phyloP scores from a whole-genome alignment of 2,888 invertebrate species.

The Drosophila cognata region DNA sequence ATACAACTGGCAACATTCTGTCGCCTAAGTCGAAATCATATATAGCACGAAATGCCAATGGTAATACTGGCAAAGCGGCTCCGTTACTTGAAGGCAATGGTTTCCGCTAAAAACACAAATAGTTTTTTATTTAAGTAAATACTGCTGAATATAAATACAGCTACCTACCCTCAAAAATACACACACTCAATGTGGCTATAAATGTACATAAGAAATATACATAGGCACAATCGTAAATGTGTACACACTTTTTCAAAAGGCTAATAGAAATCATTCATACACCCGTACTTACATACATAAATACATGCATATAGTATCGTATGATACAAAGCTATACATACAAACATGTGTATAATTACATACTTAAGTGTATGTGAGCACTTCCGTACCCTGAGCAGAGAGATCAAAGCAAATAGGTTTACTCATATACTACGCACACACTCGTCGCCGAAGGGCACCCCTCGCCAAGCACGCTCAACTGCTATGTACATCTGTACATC shows the following conservation, averaged over 20 bases:
- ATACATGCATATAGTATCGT: background rate
- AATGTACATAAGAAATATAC: background rate
- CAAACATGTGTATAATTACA: constrained; percentile 4
- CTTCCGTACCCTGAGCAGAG: constrained; percentile 20
- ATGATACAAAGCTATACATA: background rate
- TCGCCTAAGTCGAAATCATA: constrained; percentile 24
- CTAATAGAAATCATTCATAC: background rate
- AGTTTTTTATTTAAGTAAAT: constrained; percentile 1
- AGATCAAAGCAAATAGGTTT: constrained; percentile 51
- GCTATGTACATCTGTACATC: background rate
- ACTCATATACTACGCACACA: constrained; percentile 5
- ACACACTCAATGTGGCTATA: background rate
- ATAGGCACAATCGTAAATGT: background rate
- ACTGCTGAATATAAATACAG: background rate
- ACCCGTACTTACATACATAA: background rate
- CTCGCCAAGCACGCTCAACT: constrained; percentile 22
- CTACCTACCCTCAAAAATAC: constrained; percentile 36
- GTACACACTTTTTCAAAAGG: constrained; percentile 15
- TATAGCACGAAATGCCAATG: background rate
- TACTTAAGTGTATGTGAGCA: constrained; percentile 13
- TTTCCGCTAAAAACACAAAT: constrained; percentile 27
- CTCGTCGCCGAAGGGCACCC: constrained; percentile 10
- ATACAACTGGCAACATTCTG: constrained; percentile 19
- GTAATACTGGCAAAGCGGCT: constrained; percentile 28
- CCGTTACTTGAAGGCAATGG: constrained; percentile 42